These are phyloP conservation scores for Cryptoblepharus egeriae DNA, from an alignment of 2,797 vertebrate genomes.

Conservation along the genomic window DNA sequence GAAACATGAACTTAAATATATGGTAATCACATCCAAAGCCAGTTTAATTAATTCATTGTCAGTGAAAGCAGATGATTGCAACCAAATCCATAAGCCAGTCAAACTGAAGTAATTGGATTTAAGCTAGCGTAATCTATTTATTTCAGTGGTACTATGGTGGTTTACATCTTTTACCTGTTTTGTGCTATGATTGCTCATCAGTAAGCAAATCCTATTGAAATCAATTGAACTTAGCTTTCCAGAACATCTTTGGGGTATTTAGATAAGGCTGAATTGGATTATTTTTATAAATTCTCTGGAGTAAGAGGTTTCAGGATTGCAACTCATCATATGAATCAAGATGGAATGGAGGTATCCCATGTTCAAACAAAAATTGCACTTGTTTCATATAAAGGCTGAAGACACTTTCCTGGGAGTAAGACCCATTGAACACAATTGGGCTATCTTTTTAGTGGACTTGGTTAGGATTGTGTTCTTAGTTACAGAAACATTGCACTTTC, in stretches of 20 bases:
- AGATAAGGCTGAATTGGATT: neutral
- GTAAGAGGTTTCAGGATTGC: neutral
- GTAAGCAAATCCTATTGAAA: too few relatives aligned
- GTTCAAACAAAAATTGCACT: conserved; percentile 71
- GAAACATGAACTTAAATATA: neutral
- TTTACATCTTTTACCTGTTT: neutral
- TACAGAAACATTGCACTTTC: conserved; percentile 69
- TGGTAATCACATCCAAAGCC: neutral
- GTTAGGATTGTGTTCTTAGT: too few relatives aligned
- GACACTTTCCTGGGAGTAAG: too few relatives aligned
- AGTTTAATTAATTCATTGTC: neutral
- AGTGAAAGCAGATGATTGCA: neutral
- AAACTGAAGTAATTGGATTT: neutral
- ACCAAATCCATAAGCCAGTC: neutral
- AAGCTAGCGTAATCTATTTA: neutral
- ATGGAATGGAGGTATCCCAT: conserved; percentile 69
- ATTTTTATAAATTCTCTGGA: neutral
- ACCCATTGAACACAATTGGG: too few relatives aligned
- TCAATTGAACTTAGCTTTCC: too few relatives aligned
- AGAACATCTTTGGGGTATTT: neutral
- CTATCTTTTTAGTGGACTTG: too few relatives aligned
- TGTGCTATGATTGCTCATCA: neutral
- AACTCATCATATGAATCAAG: conserved; percentile 58
- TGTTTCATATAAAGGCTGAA: too few relatives aligned
- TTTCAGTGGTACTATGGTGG: neutral